Base-by-base conservation (phyloP, 37 sponge, comb jelly and placozoan species). In the Haliclona indistincta region DNA sequence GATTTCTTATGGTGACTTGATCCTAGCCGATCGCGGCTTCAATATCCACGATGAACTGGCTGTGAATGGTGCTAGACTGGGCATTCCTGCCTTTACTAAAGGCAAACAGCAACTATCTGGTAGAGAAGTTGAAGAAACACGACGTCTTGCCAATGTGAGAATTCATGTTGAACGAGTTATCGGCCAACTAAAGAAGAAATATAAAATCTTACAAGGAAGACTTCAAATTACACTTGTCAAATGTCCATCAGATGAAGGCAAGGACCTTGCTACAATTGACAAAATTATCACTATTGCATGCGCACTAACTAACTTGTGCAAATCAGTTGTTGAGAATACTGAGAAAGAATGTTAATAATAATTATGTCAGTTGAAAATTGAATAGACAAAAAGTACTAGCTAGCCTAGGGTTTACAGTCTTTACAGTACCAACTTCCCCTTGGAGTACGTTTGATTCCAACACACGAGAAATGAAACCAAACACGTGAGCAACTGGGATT, bases 1-100 rank as follows among this genome's bases (percentile, higher is more conserved):
- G 3, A 4, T 79, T 7, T 7, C 42, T 28, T 5, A 39, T 71
- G 70, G 80, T 34, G 80, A 68, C 32, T 11, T 53, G 15, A 29
- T 79, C 5, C 34, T 79, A 11, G 70, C 58, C 10, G 80, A 79
- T 17, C 38, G 80, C 49, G 80, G 70, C 15, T 79, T 79, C 51
- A 29, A 11, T 15, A 54, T 72, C 36, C 8, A 20, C 8, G 80
- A 79, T 79, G 70, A 56, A 11, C 22, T 67, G 8, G 70, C 23
- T 8, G 30, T 53, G 5, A 34, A 53, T 51, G 53, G 70, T 51
- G 80, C 80, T n/a, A 20, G 4, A 47, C 30, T 70, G 49, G 71
- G 10, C 10, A 70, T 70, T 49, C 71, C 71, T 26, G 43, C 71
- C 15, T 70, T 70, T 29, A 70, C 71, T 20, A 44, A 23, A 7